A percentile compares a stretch with the other conserved stretches of the same genome.
phyloP scores from a whole-genome alignment of 2,113 vertebrate species.

The Halichoerus grypus region DNA sequence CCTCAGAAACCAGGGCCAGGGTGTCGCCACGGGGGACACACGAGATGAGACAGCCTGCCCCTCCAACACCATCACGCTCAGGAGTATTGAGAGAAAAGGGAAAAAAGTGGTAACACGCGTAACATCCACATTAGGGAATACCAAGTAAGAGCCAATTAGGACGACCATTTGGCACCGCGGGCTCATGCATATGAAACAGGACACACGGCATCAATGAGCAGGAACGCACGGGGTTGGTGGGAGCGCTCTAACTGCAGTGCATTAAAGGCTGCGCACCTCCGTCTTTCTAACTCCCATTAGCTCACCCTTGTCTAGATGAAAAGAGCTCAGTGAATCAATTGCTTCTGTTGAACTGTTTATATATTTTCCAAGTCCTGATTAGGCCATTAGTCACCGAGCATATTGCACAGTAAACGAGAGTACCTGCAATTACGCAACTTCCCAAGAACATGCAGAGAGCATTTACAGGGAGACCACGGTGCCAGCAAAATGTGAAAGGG shows the following conservation, averaged over 20 bases:
- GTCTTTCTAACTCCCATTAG: slow-evolving; percentile 73
- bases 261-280: slow-evolving; percentile 80
- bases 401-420: slow-evolving; percentile 77
- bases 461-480: slow-evolving; percentile 62
- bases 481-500: slow-evolving; percentile 49
- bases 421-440: slow-evolving; percentile 81
- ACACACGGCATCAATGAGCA: slow-evolving; percentile 66
- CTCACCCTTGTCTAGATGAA: slow-evolving; percentile 81
- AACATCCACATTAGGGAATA: slow-evolving; percentile 68
- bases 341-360: slow-evolving; percentile 84
- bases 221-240: background rate
- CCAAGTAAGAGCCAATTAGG: slow-evolving; percentile 74
- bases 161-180: slow-evolving; percentile 62
- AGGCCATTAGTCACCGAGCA: slow-evolving; percentile 84
- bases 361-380: slow-evolving; percentile 85
- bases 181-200: slow-evolving; percentile 71
- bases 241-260: slow-evolving; percentile 2
- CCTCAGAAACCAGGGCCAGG: background rate
- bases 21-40: background rate
- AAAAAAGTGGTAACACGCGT: slow-evolving; percentile 1
- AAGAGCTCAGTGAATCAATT: slow-evolving; percentile 80
- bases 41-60: background rate
- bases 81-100: background rate
- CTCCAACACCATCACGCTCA: background rate
- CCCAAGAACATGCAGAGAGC: slow-evolving; percentile 50